Percentiles rank a stretch among this genome's conserved stretches.
These are phyloP conservation scores for Geothlypis trichas DNA, from an alignment of 2,113 vertebrate genomes.

Conservation along the genomic window DNA sequence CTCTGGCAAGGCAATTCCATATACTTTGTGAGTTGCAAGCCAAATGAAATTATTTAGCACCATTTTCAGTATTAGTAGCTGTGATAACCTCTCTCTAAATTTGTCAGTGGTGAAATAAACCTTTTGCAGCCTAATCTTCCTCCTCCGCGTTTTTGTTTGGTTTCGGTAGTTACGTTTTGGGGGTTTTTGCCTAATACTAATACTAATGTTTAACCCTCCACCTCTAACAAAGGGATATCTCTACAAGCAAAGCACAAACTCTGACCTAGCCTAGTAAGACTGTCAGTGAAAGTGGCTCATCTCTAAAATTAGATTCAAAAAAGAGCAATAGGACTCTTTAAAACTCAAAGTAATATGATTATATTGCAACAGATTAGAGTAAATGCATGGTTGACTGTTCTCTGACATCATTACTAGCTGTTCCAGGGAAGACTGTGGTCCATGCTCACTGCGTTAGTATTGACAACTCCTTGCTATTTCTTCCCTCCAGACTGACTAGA, in stretches of 20 bases:
- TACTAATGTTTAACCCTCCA: neutral
- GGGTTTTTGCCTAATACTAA: neutral
- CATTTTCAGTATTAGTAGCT: neutral
- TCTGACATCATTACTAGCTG: neutral
- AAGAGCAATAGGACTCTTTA: neutral
- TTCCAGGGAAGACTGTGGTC: neutral
- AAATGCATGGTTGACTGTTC: neutral
- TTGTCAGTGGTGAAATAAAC: neutral
- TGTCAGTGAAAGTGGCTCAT: neutral
- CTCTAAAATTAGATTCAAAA: neutral
- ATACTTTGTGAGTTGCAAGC: neutral
- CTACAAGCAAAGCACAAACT: constrained; percentile 3
- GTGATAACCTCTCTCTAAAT: neutral
- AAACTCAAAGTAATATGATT: neutral
- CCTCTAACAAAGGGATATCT: neutral
- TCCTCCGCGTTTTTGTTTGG: neutral
- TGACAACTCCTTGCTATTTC: neutral
- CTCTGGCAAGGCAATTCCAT: neutral
- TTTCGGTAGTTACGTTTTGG: accelerated
- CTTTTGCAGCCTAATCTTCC: neutral
- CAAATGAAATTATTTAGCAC: neutral
- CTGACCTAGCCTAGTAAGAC: neutral
- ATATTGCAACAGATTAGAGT: neutral
- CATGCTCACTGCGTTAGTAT: neutral
- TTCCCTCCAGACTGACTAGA: neutral